These are phyloP conservation scores for Mermis nigrescens DNA, from an alignment of 2,888 invertebrate genomes.

Conservation along the genomic window DNA sequence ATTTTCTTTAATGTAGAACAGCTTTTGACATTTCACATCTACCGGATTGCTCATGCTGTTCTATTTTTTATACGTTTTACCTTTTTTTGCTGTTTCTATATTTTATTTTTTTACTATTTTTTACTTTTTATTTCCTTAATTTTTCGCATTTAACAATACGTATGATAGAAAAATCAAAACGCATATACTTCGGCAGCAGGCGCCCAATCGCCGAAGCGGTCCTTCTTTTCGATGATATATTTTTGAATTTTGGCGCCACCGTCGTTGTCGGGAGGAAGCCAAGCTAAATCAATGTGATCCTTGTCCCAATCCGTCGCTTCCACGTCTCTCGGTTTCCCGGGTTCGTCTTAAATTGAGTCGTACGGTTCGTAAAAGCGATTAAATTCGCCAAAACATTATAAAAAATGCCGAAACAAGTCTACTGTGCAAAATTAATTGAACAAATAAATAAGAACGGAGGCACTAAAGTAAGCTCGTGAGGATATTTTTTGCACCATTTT, in stretches of 20 bases:
- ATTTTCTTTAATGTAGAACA: no score
- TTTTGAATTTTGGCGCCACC: constrained; percentile 61
- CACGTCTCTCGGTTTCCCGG: constrained; percentile 30
- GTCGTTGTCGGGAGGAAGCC: constrained; percentile 78
- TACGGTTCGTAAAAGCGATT: neutral
- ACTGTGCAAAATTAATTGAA: neutral
- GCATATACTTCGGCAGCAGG: constrained; percentile 23
- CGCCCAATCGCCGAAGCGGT: constrained; percentile 30
- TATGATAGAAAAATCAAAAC: no score
- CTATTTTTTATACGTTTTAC: no score
- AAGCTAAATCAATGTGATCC: constrained; percentile 81
- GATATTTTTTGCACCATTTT: neutral
- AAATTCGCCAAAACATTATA: neutral
- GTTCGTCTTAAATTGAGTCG: constrained; percentile 22
- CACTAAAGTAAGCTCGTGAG: neutral
- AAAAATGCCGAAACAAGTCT: no score
- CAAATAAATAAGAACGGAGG: neutral
- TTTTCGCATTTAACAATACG: no score
- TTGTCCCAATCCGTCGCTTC: constrained; percentile 74
- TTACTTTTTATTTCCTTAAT: no score
- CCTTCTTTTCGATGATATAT: constrained; percentile 33
- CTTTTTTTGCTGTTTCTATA: no score
- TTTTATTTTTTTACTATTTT: no score
- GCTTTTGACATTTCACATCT: no score
- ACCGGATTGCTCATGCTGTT: no score